These are phyloP conservation scores for Cyanistes caeruleus DNA, from an alignment of 2,113 vertebrate species.

Conservation along the genomic window DNA sequence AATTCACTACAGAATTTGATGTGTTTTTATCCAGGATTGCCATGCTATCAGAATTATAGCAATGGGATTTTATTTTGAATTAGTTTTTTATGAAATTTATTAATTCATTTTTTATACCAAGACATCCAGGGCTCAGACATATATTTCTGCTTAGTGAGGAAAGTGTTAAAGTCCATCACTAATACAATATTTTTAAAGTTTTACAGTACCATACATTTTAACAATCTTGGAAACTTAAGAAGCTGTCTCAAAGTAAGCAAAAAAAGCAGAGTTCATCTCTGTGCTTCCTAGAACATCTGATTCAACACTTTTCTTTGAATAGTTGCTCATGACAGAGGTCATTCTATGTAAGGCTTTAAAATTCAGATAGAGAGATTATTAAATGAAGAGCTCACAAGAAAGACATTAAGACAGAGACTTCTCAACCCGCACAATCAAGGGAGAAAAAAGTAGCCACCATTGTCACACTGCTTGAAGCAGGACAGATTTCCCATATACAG, in stretches of 20 bases:
- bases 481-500: not conserved
- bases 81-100: not conserved
- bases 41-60: not conserved
- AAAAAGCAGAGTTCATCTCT: not conserved
- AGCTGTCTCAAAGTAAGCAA: not conserved
- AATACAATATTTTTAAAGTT: not conserved
- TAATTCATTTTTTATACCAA: not conserved
- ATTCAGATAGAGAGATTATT: not conserved
- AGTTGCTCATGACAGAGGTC: not conserved
- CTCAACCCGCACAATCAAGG: not conserved
- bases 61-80: not conserved
- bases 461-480: not conserved
- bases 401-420: not conserved
- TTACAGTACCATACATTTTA: not conserved
- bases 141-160: not conserved
- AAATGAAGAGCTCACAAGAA: not conserved
- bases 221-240: not conserved
- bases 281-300: not conserved
- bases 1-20: not conserved
- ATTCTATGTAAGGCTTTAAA: not conserved
- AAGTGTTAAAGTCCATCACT: not conserved
- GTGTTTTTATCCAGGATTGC: not conserved
- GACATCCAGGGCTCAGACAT: not conserved
- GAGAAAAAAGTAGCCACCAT: not conserved
- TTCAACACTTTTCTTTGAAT: not conserved